Percentiles rank a stretch among this genome's conserved stretches.
Evolutionary conservation across 2,113 vertebrate genomes (phyloP).

Genomic region (Anarhynchus alexandrinus): DNA sequence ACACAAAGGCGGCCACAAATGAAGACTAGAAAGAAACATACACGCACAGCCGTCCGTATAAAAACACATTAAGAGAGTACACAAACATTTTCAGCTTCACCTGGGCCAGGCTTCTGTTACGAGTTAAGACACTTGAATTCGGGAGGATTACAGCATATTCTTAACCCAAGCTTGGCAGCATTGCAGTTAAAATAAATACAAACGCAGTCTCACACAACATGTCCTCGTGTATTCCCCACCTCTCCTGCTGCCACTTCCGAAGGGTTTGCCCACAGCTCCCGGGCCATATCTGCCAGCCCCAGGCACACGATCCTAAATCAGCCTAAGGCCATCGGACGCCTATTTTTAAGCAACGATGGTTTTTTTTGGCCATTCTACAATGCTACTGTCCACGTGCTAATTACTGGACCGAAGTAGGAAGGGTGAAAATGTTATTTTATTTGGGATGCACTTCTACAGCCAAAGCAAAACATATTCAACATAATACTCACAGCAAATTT

Average conservation of each 20-base stretch:
- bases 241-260: neutral
- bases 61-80: neutral
- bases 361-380: neutral
- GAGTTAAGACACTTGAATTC: neutral
- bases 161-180: neutral
- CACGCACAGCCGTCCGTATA: neutral
- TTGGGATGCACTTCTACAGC: neutral
- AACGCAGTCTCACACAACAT: accelerated
- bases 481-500: neutral
- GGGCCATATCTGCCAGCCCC: neutral
- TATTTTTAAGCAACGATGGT: neutral
- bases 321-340: neutral
- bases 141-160: accelerated
- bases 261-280: neutral
- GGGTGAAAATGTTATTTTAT: neutral
- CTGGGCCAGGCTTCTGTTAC: neutral
- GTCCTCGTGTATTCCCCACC: neutral
- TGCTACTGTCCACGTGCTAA: accelerated
- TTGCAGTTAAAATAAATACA: neutral
- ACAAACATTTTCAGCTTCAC: neutral
- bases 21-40: neutral
- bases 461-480: neutral
- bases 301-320: accelerated
- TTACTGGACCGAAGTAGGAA: neutral
- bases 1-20: neutral